Base-by-base conservation (phyloP, 2,888 invertebrate genomes). In the Hirudinaria manillensis region DNA sequence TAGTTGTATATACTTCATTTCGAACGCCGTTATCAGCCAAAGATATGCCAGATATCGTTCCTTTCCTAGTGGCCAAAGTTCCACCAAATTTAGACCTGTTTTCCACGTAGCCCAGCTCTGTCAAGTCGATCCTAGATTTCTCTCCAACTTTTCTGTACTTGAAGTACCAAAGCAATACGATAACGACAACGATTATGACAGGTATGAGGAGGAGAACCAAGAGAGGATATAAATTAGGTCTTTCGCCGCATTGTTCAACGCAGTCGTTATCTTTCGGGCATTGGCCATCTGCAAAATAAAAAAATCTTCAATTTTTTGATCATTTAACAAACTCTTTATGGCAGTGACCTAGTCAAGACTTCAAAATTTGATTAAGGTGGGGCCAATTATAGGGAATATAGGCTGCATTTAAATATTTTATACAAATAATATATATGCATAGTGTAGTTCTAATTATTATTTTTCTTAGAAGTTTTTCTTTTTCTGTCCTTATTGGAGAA, bases 91-190 rank as follows among this genome's bases (percentile, higher is more conserved):
- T 73, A 10, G 73, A 73, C 3, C 27, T 32, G 65, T 73, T 73
- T 73, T 73, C 36, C n/a, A 73, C 73, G 65, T 73, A 73, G 16
- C 73, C 73, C 61, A 73, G 34, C n/a, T 73, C 73, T 13, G 51
- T 73, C 73, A 73, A 55, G 38, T 55, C n/a, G 19, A 73, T 56
- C n/a, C 34, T 73, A 6, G 65, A 4, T 34, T 73, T 73, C 13
- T 73, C 65, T n/a, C n/a, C 29, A 13, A 36, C 61, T 36, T 38
- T 61, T 29, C 38, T 73, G 24, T 61, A 73, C 24, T 65, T 61
- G 65, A 65, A 61, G 56, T 36, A 73, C 73, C 73, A 73, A 7
- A 73, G 38, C 6, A 61, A 29, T 19, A 56, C 65, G 29, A 73
- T 34, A 27, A 65, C n/a, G 38, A 73, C 36, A 34, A 36, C 38